Evolutionary conservation across 1,140 invertebrate species (phyloP).

Genomic region (Steinernema khuongi): DNA sequence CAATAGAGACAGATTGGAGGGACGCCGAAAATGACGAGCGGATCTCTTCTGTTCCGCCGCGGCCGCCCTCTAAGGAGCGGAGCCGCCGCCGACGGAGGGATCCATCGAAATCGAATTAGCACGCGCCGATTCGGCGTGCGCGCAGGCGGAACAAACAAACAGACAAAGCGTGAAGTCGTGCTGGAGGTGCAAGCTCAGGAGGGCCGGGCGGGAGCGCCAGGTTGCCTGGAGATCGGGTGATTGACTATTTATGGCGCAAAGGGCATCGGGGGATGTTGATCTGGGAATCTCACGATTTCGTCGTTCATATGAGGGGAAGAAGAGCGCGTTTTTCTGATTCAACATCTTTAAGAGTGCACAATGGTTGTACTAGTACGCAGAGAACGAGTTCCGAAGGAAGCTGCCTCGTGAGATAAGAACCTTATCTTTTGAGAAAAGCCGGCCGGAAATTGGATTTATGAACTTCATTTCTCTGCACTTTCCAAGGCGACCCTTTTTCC

Average conservation of each 20-base stretch:
- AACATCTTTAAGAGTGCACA: too few relatives aligned
- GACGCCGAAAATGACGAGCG: background rate
- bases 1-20: background rate
- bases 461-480: too few relatives aligned
- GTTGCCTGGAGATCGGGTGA: background rate
- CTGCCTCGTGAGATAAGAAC: too few relatives aligned
- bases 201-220: background rate
- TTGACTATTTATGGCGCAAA: background rate
- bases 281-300: too few relatives aligned
- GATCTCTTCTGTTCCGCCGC: background rate
- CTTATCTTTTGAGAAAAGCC: too few relatives aligned
- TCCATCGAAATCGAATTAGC: conserved; percentile 12
- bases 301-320: too few relatives aligned
- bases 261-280: too few relatives aligned
- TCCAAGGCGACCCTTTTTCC: too few relatives aligned
- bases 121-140: background rate
- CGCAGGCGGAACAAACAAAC: conserved; percentile 1
- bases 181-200: background rate
- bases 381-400: too few relatives aligned
- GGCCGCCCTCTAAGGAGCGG: background rate
- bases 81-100: background rate
- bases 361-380: too few relatives aligned
- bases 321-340: too few relatives aligned
- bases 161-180: background rate
- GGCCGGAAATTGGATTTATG: too few relatives aligned